Base-by-base conservation (phyloP, 92 coral and sea anemone species). In the Zoanthus sociatus region DNA sequence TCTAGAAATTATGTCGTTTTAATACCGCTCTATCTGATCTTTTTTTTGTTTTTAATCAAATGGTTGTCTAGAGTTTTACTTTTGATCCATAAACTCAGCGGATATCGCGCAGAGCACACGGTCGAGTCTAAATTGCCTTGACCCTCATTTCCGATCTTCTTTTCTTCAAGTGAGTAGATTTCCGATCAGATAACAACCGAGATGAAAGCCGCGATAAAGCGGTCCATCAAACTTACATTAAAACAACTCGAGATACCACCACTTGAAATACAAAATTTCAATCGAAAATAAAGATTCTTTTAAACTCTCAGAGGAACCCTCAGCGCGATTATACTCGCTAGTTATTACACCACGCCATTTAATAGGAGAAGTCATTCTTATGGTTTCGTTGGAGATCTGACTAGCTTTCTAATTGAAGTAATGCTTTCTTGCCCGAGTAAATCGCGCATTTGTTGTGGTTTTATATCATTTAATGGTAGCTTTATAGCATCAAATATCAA, bases 121-220 rank as follows among this genome's bases (percentile, higher is more conserved):
- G 46, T 20, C 47, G 76, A 46, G 47, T 8, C 32, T 12, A 81
- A 81, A 81, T 81, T 67, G 85, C 73, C 76, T 81, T 81, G 26
- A 8, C 60, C 76, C 75, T 81, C 85, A 66, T 81, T 81, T 81
- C 85, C 85, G 74, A 64, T 48, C n/a, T 81, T 50, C 85, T 81
- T 66, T 81, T 81, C 85, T 64, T 81, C 74, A 67, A 69, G 85
- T 66, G 82, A 21, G 48, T 13, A 54, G 82, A 77, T 81, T 81
- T 81, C 85, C 58, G 76, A 81, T 63, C 75, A 45, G 85, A 81
- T 81, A 81, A 66, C 32, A 66, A 46, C 17, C 33, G 75, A 81
- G 30, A 81, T 81, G 58, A 32, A 47, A 63, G 37, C 85, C 42
- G 0, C 74, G 85, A 81, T 81, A 44, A 18, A 66, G 85, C 74